These are phyloP conservation scores for Actinopyga echinites DNA, from an alignment of 53 echinoderm and acorn worm genomes.

Conservation along the genomic window DNA sequence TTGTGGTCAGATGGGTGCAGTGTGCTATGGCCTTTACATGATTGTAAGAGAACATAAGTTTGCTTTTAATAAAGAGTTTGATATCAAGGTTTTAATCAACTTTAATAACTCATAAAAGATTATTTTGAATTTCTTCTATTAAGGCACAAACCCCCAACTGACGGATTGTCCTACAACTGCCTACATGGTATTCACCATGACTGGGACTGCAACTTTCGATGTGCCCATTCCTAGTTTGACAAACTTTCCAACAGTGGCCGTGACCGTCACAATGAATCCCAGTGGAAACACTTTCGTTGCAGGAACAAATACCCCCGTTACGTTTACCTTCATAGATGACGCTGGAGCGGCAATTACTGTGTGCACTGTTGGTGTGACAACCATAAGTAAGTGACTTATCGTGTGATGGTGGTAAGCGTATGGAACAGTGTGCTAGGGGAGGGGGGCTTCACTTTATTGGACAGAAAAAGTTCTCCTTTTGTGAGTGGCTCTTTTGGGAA, in stretches of 20 bases:
- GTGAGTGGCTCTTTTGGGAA: too few relatives aligned
- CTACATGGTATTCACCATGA: background rate
- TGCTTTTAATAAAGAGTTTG: too few relatives aligned
- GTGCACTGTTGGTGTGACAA: background rate
- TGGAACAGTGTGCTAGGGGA: too few relatives aligned
- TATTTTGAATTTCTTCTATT: background rate
- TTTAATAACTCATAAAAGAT: too few relatives aligned
- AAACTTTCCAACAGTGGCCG: background rate
- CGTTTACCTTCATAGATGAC: background rate
- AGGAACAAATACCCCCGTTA: background rate
- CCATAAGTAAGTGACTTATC: slow-evolving; percentile 5
- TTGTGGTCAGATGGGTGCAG: too few relatives aligned
- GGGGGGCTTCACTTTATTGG: too few relatives aligned
- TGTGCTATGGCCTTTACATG: too few relatives aligned
- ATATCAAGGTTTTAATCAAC: too few relatives aligned
- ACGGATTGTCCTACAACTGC: background rate
- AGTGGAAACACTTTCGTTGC: background rate
- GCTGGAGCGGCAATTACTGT: background rate
- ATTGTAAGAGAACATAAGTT: too few relatives aligned
- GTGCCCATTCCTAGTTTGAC: slow-evolving; percentile 7
- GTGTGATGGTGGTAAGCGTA: too few relatives aligned
- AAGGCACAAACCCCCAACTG: background rate
- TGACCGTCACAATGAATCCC: background rate
- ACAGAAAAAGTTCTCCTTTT: too few relatives aligned
- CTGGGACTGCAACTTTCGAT: background rate